These are phyloP conservation scores for Cichladusa arquata DNA, from an alignment of 2,113 vertebrate genomes.

Conservation along the genomic window DNA sequence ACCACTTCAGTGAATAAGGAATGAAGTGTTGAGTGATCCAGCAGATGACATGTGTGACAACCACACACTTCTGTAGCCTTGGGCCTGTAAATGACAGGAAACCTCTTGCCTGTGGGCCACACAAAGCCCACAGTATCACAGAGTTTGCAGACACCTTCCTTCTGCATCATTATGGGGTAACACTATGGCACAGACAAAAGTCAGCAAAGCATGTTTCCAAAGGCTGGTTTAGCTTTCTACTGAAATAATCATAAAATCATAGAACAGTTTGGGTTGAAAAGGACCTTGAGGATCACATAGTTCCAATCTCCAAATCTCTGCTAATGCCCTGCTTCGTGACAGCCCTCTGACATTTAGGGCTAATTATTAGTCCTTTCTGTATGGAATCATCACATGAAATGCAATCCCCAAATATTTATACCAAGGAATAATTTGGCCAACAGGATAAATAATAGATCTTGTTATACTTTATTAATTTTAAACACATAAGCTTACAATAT, in stretches of 20 bases:
- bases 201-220: not conserved
- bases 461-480: slow-evolving; percentile 6
- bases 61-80: not conserved
- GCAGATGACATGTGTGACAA: rapidly evolving
- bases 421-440: not conserved
- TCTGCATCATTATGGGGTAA: not conserved
- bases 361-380: not conserved
- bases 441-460: not conserved
- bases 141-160: not conserved
- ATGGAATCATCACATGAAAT: not conserved
- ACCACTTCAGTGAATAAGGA: not conserved
- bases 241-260: not conserved
- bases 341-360: not conserved
- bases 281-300: not conserved
- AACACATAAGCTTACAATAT: not conserved
- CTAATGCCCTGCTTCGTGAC: not conserved
- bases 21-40: not conserved
- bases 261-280: not conserved
- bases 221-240: not conserved
- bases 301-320: not conserved
- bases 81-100: not conserved
- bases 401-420: not conserved
- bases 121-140: not conserved
- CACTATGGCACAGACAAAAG: not conserved
- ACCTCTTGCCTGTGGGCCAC: not conserved